phyloP scores from a whole-genome alignment of 2,888 invertebrate species.

The Agriopis aurantiaria region DNA sequence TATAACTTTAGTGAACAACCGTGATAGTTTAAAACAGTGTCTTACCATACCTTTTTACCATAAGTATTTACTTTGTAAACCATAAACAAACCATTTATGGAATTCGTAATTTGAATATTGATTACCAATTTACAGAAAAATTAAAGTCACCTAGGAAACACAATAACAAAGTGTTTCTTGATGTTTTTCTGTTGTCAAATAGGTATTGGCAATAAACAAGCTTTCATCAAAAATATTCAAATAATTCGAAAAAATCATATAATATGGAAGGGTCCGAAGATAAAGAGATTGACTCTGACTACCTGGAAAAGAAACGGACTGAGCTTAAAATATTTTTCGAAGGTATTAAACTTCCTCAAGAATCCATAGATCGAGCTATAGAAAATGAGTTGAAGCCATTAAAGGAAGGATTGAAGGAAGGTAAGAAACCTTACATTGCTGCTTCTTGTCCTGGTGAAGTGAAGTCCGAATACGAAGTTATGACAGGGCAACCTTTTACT shows the following conservation, averaged over 20 bases:
- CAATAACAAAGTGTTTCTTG: slow-evolving; percentile 13
- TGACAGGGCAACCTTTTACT: slow-evolving; percentile 81
- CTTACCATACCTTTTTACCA: too few species aligned
- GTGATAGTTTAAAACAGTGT: too few species aligned
- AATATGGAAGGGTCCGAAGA: slow-evolving; percentile 57
- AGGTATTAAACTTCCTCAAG: slow-evolving; percentile 66
- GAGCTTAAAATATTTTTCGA: slow-evolving; percentile 73
- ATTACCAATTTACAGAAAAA: slow-evolving; percentile 52
- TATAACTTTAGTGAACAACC: too few species aligned
- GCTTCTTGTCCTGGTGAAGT: slow-evolving; percentile 68
- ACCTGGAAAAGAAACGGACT: slow-evolving; percentile 65
- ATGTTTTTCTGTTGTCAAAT: slow-evolving; percentile 3
- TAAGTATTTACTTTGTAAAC: too few species aligned
- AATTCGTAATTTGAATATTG: slow-evolving; percentile 56
- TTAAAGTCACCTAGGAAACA: slow-evolving; percentile 49
- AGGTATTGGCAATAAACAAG: slow-evolving; percentile 2
- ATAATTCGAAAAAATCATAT: neutral
- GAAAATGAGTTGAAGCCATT: slow-evolving; percentile 75
- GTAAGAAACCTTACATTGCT: slow-evolving; percentile 68
- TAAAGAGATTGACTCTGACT: slow-evolving; percentile 54
- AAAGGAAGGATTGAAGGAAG: slow-evolving; percentile 53
- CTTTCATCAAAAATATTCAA: neutral
- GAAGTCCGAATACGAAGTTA: slow-evolving; percentile 77
- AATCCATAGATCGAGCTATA: slow-evolving; percentile 67
- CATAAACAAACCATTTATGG: neutral